Percentiles rank a stretch among this genome's conserved stretches.
These are phyloP conservation scores for Babylonia areolata DNA, from an alignment of 1,140 invertebrate genomes.

Conservation along the genomic window DNA sequence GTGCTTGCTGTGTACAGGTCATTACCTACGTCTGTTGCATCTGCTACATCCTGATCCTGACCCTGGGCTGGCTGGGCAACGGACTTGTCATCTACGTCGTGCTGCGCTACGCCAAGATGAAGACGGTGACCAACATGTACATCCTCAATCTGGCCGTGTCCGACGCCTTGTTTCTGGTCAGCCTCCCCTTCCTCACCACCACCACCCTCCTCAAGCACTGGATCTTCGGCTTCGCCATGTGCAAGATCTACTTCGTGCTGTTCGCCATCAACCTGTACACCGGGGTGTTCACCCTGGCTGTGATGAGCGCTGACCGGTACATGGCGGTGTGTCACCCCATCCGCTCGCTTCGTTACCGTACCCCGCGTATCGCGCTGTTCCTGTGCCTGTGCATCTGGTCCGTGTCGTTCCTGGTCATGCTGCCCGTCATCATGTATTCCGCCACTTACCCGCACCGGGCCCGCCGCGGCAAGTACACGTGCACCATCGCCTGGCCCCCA, in stretches of 20 bases:
- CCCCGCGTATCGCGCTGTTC: conserved; percentile 70
- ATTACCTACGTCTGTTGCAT: conserved; percentile 22
- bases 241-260: conserved; percentile 89
- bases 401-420: conserved; percentile 80
- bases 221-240: conserved; percentile 93
- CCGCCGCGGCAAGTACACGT: conserved; percentile 55
- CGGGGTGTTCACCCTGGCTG: conserved; percentile 93
- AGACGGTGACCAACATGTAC: conserved; percentile 98
- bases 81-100: conserved; percentile 97
- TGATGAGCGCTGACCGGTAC: conserved; percentile 97
- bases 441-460: conserved; percentile 75
- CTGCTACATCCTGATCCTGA: conserved; percentile 83
- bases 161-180: conserved; percentile 95
- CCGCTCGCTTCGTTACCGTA: conserved; percentile 83
- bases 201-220: conserved; percentile 90
- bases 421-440: conserved; percentile 94
- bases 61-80: conserved; percentile 93
- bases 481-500: conserved; percentile 69
- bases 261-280: conserved; percentile 98
- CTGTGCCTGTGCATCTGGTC: conserved; percentile 76
- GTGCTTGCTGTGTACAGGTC: too few species aligned
- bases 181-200: conserved; percentile 92
- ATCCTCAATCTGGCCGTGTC: conserved; percentile 97
- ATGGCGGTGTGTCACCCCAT: conserved; percentile 98
- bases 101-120: conserved; percentile 91